phyloP scores from a whole-genome alignment of 1,140 invertebrate species.

The Drosophila parvula region DNA sequence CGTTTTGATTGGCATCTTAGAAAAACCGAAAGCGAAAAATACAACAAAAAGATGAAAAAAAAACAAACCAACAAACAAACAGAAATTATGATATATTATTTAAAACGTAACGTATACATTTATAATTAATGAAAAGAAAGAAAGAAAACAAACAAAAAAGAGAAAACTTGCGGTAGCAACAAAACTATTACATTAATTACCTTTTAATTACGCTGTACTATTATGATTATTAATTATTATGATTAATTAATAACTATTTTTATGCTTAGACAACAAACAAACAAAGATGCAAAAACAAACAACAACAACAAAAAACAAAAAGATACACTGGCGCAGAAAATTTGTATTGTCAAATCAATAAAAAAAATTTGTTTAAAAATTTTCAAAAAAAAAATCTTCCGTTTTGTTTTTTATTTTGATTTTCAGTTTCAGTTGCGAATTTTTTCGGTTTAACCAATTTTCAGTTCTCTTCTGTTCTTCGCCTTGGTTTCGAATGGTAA shows the following conservation, averaged over 20 bases:
- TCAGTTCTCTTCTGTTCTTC: constrained; percentile 26
- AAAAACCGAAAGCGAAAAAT: constrained; percentile 54
- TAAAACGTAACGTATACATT: constrained; percentile 67
- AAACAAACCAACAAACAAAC: constrained; percentile 40
- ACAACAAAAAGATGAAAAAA: constrained; percentile 27
- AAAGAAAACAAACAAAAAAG: constrained; percentile 32
- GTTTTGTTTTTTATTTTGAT: constrained; percentile 54
- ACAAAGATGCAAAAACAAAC: constrained; percentile 59
- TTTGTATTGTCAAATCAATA: constrained; percentile 81
- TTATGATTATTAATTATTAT: constrained; percentile 78
- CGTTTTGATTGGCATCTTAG: constrained; percentile 70
- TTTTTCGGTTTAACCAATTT: constrained; percentile 32
- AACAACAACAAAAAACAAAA: constrained; percentile 46
- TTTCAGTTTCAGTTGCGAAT: constrained; percentile 39
- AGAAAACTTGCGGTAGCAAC: constrained; percentile 77
- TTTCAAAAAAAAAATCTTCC: constrained; percentile 54
- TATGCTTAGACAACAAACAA: constrained; percentile 62
- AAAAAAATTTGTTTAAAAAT: constrained; percentile 78
- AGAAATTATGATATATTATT: constrained; percentile 75
- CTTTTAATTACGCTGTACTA: constrained; percentile 79
- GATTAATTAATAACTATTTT: constrained; percentile 75
- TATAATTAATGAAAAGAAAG: constrained; percentile 49
- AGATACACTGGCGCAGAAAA: constrained; percentile 70
- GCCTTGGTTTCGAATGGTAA: constrained; percentile 22
- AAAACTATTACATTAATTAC: constrained; percentile 81